Conservation (phyloP, 2,888 invertebrate species). For the Troilus luridus region DNA sequence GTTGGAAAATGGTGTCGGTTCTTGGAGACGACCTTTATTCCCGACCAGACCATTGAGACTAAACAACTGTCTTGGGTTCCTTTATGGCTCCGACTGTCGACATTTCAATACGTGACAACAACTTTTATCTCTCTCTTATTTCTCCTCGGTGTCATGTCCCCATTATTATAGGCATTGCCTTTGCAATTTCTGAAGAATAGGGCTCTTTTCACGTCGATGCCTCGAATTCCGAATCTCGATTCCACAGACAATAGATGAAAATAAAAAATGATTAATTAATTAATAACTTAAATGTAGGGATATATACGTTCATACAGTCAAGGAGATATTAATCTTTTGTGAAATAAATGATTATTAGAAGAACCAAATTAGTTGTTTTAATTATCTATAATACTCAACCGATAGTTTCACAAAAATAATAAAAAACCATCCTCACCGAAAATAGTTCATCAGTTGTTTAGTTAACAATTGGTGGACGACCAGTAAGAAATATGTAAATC, state of each 20-base stretch:
- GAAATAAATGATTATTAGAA: no score
- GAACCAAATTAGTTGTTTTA: no score
- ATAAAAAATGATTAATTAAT: not conserved
- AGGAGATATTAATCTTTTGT: no score
- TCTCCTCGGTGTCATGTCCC: no score
- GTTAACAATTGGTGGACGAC: no score
- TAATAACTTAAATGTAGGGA: no score
- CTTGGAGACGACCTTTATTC: conserved; percentile 34
- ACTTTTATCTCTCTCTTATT: conserved; percentile 8
- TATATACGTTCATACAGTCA: no score
- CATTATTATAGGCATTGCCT: not conserved
- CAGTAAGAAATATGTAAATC: no score
- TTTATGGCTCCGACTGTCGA: not conserved
- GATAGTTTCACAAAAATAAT: no score
- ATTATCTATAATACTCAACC: no score
- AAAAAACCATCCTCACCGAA: no score
- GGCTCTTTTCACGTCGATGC: not conserved
- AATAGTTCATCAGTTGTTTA: no score
- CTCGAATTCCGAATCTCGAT: not conserved
- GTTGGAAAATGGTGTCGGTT: not conserved
- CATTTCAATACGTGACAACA: conserved; percentile 46
- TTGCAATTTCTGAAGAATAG: not conserved
- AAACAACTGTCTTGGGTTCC: not conserved
- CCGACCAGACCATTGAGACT: not conserved
- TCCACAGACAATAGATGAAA: not conserved